Evolutionary conservation across 1,140 invertebrate species (phyloP), one percentile per base, ranked within the genome.

Genomic region (Habropoda laboriosa): DNA sequence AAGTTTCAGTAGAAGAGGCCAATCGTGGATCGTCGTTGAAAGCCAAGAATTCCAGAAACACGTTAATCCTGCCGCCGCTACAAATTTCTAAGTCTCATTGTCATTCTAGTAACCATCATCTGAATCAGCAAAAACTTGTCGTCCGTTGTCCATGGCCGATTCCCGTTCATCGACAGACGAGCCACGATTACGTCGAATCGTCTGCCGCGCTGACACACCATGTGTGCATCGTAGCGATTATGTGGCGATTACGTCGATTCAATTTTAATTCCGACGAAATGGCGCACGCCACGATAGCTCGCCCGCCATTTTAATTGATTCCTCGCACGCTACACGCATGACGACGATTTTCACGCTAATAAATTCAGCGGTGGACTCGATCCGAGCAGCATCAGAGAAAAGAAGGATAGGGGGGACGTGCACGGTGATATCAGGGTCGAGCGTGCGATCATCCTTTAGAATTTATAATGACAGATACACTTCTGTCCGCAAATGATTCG

Each of bases 321-420:
- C 81, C 30, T 58, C 49, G 68, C 85, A 82, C 73, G 74, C 57
- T 71, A n/a, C n/a, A 70, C 83, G 86, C 88, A 87, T 85, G 67
- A 81, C 85, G 81, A 84, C 88, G 87, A 88, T 86, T 82, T 88
- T 87, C 71, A 79, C 78, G 78, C 68, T 87, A 91, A 90, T 91
- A 80, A 89, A 91, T 88, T 89, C 86, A 82, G 67, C 49, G 55
- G 61, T 79, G 85, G 67, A 79, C 88, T 85, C 82, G 86, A 88
- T 89, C 86, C 84, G 82, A 83, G 68, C 89, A 91, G 89, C 90
- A 90, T 91, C 89, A 88, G 77, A 88, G 81, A 85, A 88, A 81
- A 61, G 66, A 60, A 35, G 60, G 61, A 84, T 42, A 49, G 30
- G 35, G 40, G 30, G 42, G 63, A 72, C 68, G 64, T 51, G 74